phyloP scores from a whole-genome alignment of 2,113 vertebrate species.

The Psilopogon haemacephalus region DNA sequence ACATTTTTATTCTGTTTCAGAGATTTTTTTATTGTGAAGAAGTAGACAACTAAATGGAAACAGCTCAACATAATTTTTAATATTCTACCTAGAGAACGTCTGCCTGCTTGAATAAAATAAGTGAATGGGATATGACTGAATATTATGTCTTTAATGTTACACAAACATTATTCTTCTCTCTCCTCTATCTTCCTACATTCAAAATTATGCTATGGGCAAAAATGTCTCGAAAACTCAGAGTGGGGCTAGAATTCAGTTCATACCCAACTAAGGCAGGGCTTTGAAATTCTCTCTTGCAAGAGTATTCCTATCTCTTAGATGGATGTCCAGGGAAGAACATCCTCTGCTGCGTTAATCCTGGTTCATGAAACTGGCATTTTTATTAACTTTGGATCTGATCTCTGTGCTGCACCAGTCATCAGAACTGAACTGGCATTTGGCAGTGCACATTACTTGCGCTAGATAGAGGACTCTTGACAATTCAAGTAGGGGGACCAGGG shows the following conservation, averaged over 20 bases:
- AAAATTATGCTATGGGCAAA: neutral
- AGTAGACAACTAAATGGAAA: neutral
- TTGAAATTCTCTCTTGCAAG: neutral
- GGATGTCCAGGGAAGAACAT: neutral
- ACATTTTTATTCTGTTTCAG: conserved; percentile 45
- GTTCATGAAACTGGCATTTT: accelerated
- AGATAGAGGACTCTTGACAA: neutral
- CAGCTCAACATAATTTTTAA: neutral
- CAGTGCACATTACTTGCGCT: neutral
- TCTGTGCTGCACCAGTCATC: neutral
- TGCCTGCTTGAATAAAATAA: neutral
- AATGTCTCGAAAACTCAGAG: neutral
- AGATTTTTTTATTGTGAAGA: neutral
- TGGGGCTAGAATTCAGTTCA: neutral
- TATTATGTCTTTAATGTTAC: neutral
- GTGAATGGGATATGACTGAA: neutral
- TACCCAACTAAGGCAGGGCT: neutral
- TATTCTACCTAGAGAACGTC: neutral
- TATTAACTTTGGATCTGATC: neutral
- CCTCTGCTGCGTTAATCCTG: neutral
- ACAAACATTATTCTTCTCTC: neutral
- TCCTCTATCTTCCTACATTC: neutral
- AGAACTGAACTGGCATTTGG: neutral
- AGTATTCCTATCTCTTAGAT: neutral
- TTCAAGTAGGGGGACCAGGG: neutral